Base-by-base conservation (phyloP, 2,888 invertebrate genomes). In the Smittia sp. region DNA sequence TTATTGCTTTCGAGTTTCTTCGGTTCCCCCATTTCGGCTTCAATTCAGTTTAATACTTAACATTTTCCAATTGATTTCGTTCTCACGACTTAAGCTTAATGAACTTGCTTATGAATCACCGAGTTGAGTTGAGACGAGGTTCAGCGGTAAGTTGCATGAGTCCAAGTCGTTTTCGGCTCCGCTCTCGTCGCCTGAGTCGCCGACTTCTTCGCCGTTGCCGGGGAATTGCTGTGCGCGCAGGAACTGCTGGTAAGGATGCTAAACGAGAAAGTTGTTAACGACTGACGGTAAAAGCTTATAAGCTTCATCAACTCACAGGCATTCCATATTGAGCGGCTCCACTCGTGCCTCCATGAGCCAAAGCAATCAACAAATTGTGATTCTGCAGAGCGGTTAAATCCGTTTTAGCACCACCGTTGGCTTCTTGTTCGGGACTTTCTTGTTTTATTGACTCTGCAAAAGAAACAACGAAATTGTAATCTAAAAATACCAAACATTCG, bases 101-200 rank as follows among this genome's bases (percentile, higher is more conserved):
- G 41, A 13, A 67, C 11, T 58, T 13, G n/a, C 54, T 62, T 72
- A 72, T 38, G 72, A 58, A 62, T 72, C 72, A 20, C 75, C 75
- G 58, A 77, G 74, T 75, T 77, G 76, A 66, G 75, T 78, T 73
- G 78, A 76, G 65, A 78, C 78, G 75, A 78, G 76, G 77, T 78
- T 78, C 73, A 78, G 76, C 66, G 78, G 78, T 76, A 77, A 76
- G 76, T 77, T 78, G 75, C 77, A 77, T 70, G 76, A 75, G 74
- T 78, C 78, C 62, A 75, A 75, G 73, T 78, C 78, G 73, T 77
- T 76, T 65, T 76, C 76, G 52, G 75, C 73, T 39, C 74, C 75
- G 69, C 75, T 75, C 22, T 75, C 75, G 11, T 75, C 75, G 32
- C 74, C 74, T 20, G 75, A 63, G 38, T 65, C 74, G 52, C 63